Evolutionary conservation across 1,140 invertebrate species (phyloP), one percentile per base, ranked within the genome.

Genomic region (Aphelinus certus): DNA sequence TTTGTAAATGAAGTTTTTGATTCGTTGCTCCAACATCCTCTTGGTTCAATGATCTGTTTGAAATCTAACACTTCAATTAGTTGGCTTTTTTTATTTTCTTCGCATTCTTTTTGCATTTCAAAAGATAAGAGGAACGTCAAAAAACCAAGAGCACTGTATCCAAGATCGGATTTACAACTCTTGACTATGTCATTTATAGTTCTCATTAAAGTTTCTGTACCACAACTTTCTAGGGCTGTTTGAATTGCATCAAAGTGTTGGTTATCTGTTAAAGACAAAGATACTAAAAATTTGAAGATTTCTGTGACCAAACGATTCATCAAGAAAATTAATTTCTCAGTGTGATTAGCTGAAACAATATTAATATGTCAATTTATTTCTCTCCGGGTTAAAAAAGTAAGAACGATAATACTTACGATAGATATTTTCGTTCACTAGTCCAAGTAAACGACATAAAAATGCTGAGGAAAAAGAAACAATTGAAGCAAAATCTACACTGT

Each of bases 211-310:
- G 61, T 45, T 76, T 84, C 79, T 49, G 82, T 76, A 1, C 83
- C 82, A 66, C 79, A 80, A 26, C 85, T 77, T 73, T 82, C 81
- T 26, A 89, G 77, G 7, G 84, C 79, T 53, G 79, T 79, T 64
- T 80, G 81, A 69, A 89, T 82, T 47, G 87, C 73, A 62, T 87
- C 85, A 4, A 80, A 80, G 58, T 85, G 82, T 64, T 84, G 81
- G 51, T 76, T 81, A 1, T 86, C 83, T 0, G 82, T 82, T 49
- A 83, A 70, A 0, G 88, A 83, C 3, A 90, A 73, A 10, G 83
- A 76, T 42, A 84, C 79, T 45, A 90, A 71, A 55, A 90, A 87
- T 73, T 86, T 86, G 63, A 87, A 90, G 46, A 90, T 84, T 77
- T 87, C 85, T 2, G 77, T 85, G 85, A 85, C 87, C 1, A 90